phyloP scores from a whole-genome alignment of 2,797 vertebrate genomes.

The Tarsius wallacei region DNA sequence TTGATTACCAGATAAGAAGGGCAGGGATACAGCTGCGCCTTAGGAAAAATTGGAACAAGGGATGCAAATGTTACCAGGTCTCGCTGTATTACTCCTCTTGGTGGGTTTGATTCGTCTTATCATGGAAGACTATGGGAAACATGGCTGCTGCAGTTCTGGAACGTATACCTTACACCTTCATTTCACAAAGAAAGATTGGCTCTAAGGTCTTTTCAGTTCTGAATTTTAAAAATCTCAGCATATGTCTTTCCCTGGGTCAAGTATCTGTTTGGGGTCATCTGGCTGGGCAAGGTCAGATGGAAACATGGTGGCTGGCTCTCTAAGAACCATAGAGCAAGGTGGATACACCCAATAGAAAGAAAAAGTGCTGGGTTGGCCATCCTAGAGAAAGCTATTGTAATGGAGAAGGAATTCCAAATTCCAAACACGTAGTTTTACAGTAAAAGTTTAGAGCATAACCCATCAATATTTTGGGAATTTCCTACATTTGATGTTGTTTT shows the following conservation, averaged over 20 bases:
- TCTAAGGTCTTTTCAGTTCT: slow-evolving; percentile 54
- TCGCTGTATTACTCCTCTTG: neutral
- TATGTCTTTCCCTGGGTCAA: neutral
- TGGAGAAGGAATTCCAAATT: neutral
- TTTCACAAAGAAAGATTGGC: neutral
- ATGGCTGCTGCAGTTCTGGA: neutral
- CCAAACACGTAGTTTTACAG: neutral
- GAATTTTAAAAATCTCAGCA: neutral
- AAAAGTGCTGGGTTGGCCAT: neutral
- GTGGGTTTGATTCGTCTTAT: slow-evolving; percentile 10
- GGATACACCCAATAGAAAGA: neutral
- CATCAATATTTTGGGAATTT: neutral
- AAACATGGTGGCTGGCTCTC: slow-evolving; percentile 22
- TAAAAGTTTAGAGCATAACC: slow-evolving; percentile 27
- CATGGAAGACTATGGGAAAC: neutral
- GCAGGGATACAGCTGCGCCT: neutral
- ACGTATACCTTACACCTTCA: neutral
- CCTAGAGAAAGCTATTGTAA: neutral
- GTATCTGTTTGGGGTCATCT: neutral
- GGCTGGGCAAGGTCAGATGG: neutral
- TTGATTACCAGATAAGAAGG: neutral
- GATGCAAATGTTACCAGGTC: neutral
- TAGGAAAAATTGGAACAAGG: neutral
- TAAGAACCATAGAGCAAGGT: neutral
- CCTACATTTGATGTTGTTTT: slow-evolving; percentile 40